phyloP scores from a whole-genome alignment of 2,888 invertebrate species.

The Andrena fulva region DNA sequence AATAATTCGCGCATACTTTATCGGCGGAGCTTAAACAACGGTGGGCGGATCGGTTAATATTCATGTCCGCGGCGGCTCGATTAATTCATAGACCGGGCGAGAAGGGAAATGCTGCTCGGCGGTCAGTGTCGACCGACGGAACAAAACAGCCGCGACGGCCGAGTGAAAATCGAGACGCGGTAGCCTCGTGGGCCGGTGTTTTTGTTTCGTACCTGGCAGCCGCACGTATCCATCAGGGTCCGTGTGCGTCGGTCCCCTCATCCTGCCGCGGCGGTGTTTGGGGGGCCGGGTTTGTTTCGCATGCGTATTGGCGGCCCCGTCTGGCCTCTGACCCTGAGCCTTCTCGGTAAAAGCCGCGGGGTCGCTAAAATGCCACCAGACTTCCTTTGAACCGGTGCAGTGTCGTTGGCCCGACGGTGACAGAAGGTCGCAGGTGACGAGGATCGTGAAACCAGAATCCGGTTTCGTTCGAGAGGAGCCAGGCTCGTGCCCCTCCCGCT shows the following conservation, averaged over 20 bases:
- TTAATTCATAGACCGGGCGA: conserved; percentile 31
- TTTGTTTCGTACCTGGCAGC: conserved; percentile 41
- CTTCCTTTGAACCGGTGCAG: conserved; percentile 79
- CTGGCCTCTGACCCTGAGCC: conserved; percentile 81
- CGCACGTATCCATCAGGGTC: neutral
- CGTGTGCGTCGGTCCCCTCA: conserved; percentile 51
- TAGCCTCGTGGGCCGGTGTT: conserved; percentile 26
- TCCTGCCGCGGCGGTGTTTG: conserved; percentile 38
- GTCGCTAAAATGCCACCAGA: conserved; percentile 81
- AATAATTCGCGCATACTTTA: conserved; percentile 39
- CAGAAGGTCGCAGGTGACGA: conserved; percentile 82
- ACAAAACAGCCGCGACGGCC: neutral
- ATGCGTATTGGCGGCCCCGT: conserved; percentile 73
- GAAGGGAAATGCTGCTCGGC: neutral
- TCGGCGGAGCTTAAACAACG: conserved; percentile 22
- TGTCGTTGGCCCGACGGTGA: conserved; percentile 79
- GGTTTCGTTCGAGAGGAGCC: conserved; percentile 65
- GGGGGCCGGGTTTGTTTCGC: conserved; percentile 37
- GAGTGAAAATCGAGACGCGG: conserved; percentile 58
- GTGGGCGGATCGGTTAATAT: conserved; percentile 34
- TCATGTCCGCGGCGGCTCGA: conserved; percentile 24
- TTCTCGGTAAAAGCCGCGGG: conserved; percentile 75
- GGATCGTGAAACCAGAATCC: conserved; percentile 73
- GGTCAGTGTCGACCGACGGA: neutral
- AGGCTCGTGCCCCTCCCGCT: conserved; percentile 63